Percentiles rank a stretch among this genome's conserved stretches.
Conservation (phyloP, 2,888 invertebrate genomes). For the Lithophane semibrunnea region DNA sequence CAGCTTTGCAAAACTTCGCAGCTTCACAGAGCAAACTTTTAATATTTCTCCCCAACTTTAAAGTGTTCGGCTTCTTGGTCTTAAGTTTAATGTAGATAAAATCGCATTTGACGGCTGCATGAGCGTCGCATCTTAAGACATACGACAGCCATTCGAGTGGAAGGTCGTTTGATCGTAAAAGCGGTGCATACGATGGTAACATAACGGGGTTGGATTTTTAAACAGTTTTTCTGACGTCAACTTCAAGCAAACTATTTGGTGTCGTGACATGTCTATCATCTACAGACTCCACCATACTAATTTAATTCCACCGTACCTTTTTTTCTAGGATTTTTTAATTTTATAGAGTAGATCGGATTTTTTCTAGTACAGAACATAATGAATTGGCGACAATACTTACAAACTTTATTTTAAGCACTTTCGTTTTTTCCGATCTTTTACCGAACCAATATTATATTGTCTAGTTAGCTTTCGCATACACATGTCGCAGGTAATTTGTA, state of each 20-base stretch:
- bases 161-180: constrained; percentile 40
- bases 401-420: not conserved
- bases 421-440: not conserved
- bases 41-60: constrained; percentile 52
- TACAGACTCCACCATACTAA: not conserved
- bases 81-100: constrained; percentile 55
- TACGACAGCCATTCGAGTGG: constrained; percentile 21
- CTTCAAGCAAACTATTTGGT: not conserved
- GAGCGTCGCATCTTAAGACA: constrained; percentile 41
- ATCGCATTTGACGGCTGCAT: constrained; percentile 59
- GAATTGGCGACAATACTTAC: not conserved
- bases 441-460: no score
- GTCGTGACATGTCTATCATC: not conserved
- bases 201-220: constrained; percentile 31
- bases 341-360: not conserved
- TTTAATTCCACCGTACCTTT: not conserved
- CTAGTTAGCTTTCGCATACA: no score
- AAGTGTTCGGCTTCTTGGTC: constrained; percentile 46
- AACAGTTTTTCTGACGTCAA: constrained; percentile 9
- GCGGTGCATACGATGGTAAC: constrained; percentile 8
- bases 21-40: constrained; percentile 51
- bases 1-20: constrained; percentile 39
- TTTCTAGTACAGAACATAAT: not conserved
- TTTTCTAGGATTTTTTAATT: not conserved
- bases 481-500: no score